Conservation (phyloP, 2,888 invertebrate species). For the Xylota sylvarum region DNA sequence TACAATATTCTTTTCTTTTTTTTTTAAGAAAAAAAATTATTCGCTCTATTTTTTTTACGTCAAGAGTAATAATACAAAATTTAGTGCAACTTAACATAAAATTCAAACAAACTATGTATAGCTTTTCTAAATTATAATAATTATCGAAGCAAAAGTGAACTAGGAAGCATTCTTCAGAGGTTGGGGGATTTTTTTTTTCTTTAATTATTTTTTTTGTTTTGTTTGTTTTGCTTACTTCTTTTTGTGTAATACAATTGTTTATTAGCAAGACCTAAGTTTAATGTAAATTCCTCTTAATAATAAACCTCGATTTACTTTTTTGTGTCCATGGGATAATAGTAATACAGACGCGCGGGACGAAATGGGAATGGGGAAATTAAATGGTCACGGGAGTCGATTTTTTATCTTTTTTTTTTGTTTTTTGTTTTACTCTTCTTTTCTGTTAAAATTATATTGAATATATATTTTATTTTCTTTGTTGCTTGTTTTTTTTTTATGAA, state of each 20-base stretch:
- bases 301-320: constrained; percentile 68
- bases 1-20: neutral
- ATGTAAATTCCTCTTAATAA: constrained; percentile 56
- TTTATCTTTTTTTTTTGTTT: constrained; percentile 15
- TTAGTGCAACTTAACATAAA: constrained; percentile 45
- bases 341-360: constrained; percentile 45
- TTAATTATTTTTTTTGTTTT: neutral
- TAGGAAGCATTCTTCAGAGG: constrained; percentile 55
- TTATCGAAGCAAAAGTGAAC: constrained; percentile 17
- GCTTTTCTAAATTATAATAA: neutral
- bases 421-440: constrained; percentile 47
- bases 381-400: constrained; percentile 41
- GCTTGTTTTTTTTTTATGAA: constrained; percentile 51
- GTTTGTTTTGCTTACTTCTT: constrained; percentile 6
- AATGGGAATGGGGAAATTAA: constrained; percentile 30
- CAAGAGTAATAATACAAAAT: constrained; percentile 24
- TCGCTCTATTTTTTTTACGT: constrained; percentile 7
- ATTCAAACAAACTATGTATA: constrained; percentile 33
- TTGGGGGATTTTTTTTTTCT: constrained; percentile 3
- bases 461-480: constrained; percentile 65
- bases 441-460: constrained; percentile 71
- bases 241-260: constrained; percentile 27
- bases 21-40: neutral
- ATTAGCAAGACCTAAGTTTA: constrained; percentile 20
- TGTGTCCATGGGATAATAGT: constrained; percentile 11